Percentiles rank a stretch among this genome's conserved stretches.
Conservation (phyloP, 53 echinoderm and acorn worm species). For the Hippasteria phrygiana region DNA sequence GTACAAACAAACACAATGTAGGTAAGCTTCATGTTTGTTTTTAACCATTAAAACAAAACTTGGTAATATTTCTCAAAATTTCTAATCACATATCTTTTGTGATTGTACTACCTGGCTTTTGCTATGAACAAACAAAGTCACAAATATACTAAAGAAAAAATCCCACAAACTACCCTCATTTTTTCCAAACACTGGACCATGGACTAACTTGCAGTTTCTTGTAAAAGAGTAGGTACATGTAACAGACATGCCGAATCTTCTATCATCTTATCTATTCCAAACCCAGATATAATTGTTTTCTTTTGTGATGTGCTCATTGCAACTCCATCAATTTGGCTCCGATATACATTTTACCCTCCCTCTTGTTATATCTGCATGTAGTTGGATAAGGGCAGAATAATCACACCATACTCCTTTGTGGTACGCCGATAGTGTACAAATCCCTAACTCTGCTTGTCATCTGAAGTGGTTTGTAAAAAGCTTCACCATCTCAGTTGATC, state of each 20-base stretch:
- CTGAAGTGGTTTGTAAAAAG: background rate
- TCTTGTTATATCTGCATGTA: background rate
- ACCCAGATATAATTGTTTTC: no score
- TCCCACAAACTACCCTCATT: background rate
- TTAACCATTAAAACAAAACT: no score
- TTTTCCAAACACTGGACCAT: background rate
- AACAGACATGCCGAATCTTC: background rate
- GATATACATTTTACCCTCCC: background rate
- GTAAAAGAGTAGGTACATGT: background rate
- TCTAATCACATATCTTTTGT: background rate
- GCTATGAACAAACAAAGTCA: background rate
- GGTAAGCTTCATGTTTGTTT: no score
- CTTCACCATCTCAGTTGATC: background rate
- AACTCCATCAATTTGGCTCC: no score
- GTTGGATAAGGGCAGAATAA: background rate
- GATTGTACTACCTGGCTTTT: background rate
- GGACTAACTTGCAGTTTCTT: background rate
- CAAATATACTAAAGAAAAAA: background rate
- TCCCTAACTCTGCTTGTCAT: conserved; percentile 12
- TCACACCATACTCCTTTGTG: background rate
- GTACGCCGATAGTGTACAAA: background rate
- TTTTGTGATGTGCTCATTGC: background rate
- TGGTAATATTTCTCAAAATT: no score
- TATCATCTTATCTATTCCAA: no score
- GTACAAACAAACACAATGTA: no score